Evolutionary conservation across 1,140 invertebrate genomes (phyloP).

Genomic region (Drosophila ogumai): DNA sequence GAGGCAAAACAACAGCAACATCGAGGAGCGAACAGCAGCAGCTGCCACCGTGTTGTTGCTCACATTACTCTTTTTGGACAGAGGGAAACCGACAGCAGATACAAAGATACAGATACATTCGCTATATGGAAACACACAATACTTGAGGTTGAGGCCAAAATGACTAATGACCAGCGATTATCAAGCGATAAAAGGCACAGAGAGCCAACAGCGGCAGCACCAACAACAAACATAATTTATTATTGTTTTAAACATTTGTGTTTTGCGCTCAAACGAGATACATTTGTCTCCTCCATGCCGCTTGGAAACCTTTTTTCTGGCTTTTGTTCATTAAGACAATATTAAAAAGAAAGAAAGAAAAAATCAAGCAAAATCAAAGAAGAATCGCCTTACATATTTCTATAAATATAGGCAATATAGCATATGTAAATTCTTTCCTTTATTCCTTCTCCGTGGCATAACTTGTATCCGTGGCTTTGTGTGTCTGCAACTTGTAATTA

Average conservation of each 20-base stretch:
- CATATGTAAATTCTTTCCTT: constrained; percentile 51
- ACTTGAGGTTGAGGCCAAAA: constrained; percentile 81
- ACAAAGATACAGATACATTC: constrained; percentile 75
- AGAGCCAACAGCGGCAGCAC: constrained; percentile 45
- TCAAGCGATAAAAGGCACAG: constrained; percentile 82
- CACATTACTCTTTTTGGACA: constrained; percentile 80
- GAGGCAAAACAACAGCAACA: constrained; percentile 59
- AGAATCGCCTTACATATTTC: constrained; percentile 46
- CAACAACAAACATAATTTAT: constrained; percentile 76
- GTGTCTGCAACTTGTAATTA: constrained; percentile 74
- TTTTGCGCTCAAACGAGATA: constrained; percentile 81
- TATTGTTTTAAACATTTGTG: constrained; percentile 84
- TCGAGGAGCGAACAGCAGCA: constrained; percentile 63
- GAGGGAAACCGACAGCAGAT: constrained; percentile 53
- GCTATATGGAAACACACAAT: constrained; percentile 75
- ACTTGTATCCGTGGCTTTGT: constrained; percentile 28
- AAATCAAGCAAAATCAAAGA: constrained; percentile 14
- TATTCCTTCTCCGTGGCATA: constrained; percentile 7
- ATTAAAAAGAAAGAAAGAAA: constrained; percentile 12
- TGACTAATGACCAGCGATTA: constrained; percentile 84
- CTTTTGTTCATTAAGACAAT: constrained; percentile 79
- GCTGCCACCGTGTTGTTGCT: constrained; percentile 78
- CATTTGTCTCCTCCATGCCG: constrained; percentile 73
- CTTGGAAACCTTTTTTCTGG: constrained; percentile 36
- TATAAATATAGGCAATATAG: constrained; percentile 19